These are phyloP conservation scores for Gobionotothen gibberifrons DNA, from an alignment of 2,797 vertebrate species.

Conservation along the genomic window DNA sequence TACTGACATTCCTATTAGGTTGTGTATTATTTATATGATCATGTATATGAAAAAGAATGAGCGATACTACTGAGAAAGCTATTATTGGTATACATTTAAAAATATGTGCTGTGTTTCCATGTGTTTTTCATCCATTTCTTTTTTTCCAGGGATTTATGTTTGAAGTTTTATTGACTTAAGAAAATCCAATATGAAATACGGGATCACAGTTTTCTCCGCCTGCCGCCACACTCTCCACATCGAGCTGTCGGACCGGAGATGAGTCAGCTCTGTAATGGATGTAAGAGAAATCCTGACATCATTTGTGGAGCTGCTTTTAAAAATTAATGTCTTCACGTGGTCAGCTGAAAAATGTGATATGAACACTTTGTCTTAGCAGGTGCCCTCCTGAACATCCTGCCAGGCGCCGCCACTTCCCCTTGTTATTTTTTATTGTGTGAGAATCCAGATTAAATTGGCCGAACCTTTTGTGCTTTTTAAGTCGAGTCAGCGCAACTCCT, in stretches of 20 bases:
- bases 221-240: slow-evolving; percentile 10
- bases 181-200: slow-evolving; percentile 16
- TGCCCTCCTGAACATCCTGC: slow-evolving; percentile 41
- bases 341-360: slow-evolving; percentile 50
- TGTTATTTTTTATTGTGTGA: neutral
- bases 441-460: slow-evolving; percentile 60
- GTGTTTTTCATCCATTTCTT: neutral
- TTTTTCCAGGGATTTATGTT: neutral
- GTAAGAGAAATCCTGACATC: slow-evolving; percentile 46
- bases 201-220: slow-evolving; percentile 10
- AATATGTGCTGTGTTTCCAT: neutral
- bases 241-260: slow-evolving; percentile 18
- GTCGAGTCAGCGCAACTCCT: slow-evolving; percentile 67
- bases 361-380: slow-evolving; percentile 52
- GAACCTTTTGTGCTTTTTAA: slow-evolving; percentile 72
- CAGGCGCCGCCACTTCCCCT: slow-evolving; percentile 20
- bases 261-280: slow-evolving; percentile 32
- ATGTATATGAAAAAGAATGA: neutral
- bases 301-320: slow-evolving; percentile 57
- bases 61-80: neutral
- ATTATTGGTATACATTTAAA: neutral
- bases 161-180: slow-evolving; percentile 13
- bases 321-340: slow-evolving; percentile 48
- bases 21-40: neutral
- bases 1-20: neutral